Evolutionary conservation across 2,888 invertebrate genomes (phyloP), one percentile per base, ranked within the genome.

Genomic region (Caenorhabditis uteleia): DNA sequence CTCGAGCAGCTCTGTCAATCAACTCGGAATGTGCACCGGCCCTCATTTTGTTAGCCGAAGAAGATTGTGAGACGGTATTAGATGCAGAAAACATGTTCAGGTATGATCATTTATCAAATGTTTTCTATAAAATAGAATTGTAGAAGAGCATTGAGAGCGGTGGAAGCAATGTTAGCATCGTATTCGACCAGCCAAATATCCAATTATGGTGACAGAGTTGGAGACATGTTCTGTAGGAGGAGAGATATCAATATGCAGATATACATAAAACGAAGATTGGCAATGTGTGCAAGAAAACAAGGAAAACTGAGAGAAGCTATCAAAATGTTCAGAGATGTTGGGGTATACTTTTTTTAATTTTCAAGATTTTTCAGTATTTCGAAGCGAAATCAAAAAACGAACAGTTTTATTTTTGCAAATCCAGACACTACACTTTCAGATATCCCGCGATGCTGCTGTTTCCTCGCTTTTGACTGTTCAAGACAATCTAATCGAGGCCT

Each of bases 261-360:
- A 82, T 97, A 95, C 85, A 90, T 95, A 53, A 91, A 92, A 85
- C 88, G 95, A 54, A 88, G 97, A 67, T 85, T 94, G 62, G 97
- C 95, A n/a, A 95, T 95, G 95, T 95, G 95, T 86, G 92, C 93
- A 29, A 88, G 95, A 56, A 93, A 94, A 82, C 87, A 95, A 55
- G 94, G 95, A 12, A 91, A 93, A 79, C 87, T 95, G 70, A 91
- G 93, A 85, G 95, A 95, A 86, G 93, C 95, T 0, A 91, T 94
- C 25, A 94, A 97, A 85, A 91, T 93, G 88, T 95, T 95, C 87
- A 89, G 95, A 82, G 95, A 97, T 27, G 69, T 73, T 25, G 16
- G 40, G 6, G 29, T 8, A 6, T 29, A 29, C 12, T 29, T 29
- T 29, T 29, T 29, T 29, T 6, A 29, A 29, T 8, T 8, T 12